Conservation (phyloP, 2,113 vertebrate genomes). For the Phoxinus phoxinus region DNA sequence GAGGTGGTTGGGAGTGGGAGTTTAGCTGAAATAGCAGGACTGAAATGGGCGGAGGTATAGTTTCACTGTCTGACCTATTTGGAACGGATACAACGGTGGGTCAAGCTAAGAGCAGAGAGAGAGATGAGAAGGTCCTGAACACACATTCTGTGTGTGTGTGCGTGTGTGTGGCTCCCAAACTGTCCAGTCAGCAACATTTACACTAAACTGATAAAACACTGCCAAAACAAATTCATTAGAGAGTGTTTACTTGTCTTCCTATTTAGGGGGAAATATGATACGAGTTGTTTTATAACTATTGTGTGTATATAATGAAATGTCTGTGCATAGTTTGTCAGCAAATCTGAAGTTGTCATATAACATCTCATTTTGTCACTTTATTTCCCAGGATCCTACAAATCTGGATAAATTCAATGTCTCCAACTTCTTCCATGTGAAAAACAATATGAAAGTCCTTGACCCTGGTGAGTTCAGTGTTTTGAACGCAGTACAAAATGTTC, state of each 20-base stretch:
- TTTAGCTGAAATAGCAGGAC: background rate
- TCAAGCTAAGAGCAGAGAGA: background rate
- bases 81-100: constrained; percentile 39
- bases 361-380: constrained; percentile 28
- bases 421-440: constrained; percentile 94
- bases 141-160: constrained; percentile 34
- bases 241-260: background rate
- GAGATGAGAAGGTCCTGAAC: constrained; percentile 18
- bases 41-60: background rate
- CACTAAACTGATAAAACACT: constrained; percentile 30
- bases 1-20: background rate
- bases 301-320: background rate
- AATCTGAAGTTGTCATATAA: background rate
- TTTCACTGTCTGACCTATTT: constrained; percentile 54
- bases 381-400: constrained; percentile 89
- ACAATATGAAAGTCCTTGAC: constrained; percentile 91
- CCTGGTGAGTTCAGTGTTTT: constrained; percentile 80
- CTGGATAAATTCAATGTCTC: constrained; percentile 98
- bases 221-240: constrained; percentile 35
- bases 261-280: background rate
- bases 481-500: background rate
- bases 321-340: background rate
- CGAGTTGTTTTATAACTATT: background rate
- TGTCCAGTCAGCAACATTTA: constrained; percentile 29
- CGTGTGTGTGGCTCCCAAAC: constrained; percentile 25